A percentile compares a stretch with the other conserved stretches of the same genome.
Evolutionary conservation across 1,140 invertebrate genomes (phyloP).

Genomic region (Asobara japonica): DNA sequence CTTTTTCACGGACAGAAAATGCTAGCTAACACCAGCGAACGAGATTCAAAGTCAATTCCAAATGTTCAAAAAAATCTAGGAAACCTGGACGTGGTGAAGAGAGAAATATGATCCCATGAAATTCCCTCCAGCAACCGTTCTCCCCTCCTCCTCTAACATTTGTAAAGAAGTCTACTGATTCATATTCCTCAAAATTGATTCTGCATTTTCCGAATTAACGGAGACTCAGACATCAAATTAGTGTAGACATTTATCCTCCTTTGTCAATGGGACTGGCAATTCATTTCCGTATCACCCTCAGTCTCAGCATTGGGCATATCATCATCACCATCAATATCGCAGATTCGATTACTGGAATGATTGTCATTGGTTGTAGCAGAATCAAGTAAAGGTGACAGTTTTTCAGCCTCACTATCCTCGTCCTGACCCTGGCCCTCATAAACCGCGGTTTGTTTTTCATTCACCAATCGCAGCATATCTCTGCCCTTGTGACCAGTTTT

Average conservation of each 20-base stretch:
- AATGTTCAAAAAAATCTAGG: too few relatives aligned
- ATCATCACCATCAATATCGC: slow-evolving; percentile 59
- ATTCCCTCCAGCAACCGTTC: neutral
- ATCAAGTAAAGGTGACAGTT: slow-evolving; percentile 79
- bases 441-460: slow-evolving; percentile 66
- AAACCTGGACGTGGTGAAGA: neutral
- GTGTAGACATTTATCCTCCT: slow-evolving; percentile 40
- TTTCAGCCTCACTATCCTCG: slow-evolving; percentile 84
- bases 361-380: slow-evolving; percentile 64
- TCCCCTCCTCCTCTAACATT: neutral
- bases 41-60: too few relatives aligned
- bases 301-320: slow-evolving; percentile 57
- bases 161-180: too few relatives aligned
- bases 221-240: slow-evolving; percentile 39
- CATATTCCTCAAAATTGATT: slow-evolving; percentile 17
- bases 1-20: too few relatives aligned
- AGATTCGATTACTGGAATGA: slow-evolving; percentile 52
- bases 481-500: slow-evolving; percentile 58
- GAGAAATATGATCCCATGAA: neutral
- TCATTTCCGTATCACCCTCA: slow-evolving; percentile 50
- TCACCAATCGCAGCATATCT: slow-evolving; percentile 69
- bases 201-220: slow-evolving; percentile 29
- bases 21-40: too few relatives aligned
- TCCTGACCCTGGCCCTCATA: slow-evolving; percentile 70
- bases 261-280: slow-evolving; percentile 58